Evolutionary conservation across 2,797 vertebrate species (phyloP).

Genomic region (Spheniscus humboldti): DNA sequence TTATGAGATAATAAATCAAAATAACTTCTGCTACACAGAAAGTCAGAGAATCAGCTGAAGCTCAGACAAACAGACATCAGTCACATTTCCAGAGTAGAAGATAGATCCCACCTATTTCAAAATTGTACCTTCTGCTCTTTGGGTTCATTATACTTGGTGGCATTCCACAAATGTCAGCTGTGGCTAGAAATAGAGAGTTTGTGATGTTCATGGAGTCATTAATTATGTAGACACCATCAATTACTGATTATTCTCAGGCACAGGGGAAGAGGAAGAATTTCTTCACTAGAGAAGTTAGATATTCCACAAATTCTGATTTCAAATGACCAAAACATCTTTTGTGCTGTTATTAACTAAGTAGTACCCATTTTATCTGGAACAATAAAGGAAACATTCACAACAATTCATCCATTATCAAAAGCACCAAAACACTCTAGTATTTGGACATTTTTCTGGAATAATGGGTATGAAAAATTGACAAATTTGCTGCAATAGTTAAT

Average conservation of each 20-base stretch:
- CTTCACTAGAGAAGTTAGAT: neutral
- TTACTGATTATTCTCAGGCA: neutral
- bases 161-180: neutral
- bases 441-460: neutral
- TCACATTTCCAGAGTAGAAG: neutral
- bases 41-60: neutral
- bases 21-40: neutral
- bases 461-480: neutral
- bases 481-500: neutral
- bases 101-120: neutral
- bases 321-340: neutral
- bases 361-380: neutral
- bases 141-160: neutral
- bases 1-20: neutral
- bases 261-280: neutral
- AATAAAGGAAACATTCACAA: neutral
- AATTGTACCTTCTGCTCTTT: neutral
- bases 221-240: neutral
- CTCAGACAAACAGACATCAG: neutral
- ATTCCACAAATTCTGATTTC: neutral
- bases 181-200: neutral
- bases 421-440: neutral
- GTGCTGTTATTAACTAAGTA: neutral
- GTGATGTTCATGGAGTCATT: neutral
- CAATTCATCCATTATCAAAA: neutral